These are phyloP conservation scores for Choreutis nemorana DNA, from an alignment of 2,888 invertebrate genomes.

Conservation along the genomic window DNA sequence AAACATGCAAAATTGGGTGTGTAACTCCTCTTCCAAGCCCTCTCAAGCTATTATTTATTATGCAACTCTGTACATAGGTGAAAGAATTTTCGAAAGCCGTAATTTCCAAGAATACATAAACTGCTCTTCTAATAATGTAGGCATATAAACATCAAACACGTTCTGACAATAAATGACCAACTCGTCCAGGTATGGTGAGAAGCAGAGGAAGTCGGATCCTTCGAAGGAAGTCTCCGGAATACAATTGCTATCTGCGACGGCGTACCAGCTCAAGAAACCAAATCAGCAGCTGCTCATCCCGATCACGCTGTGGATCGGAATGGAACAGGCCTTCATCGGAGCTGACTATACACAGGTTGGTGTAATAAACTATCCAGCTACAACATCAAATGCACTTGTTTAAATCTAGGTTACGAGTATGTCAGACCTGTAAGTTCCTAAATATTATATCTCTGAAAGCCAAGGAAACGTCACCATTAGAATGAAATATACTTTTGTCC, in stretches of 20 bases:
- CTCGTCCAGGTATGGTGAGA: slow-evolving; percentile 88
- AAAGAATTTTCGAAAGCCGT: too few species aligned
- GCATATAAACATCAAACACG: too few species aligned
- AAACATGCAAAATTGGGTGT: too few species aligned
- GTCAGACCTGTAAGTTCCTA: not conserved
- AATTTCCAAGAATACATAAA: too few species aligned
- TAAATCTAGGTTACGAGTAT: not conserved
- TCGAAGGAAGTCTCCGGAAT: slow-evolving; percentile 77
- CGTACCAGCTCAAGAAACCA: slow-evolving; percentile 88
- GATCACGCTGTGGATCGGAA: slow-evolving; percentile 95
- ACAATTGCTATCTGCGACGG: slow-evolving; percentile 86
- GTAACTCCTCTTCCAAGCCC: too few species aligned
- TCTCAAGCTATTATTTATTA: too few species aligned
- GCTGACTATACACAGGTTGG: slow-evolving; percentile 86
- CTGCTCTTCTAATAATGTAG: too few species aligned
- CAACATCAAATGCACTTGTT: not conserved
- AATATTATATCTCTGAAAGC: not conserved
- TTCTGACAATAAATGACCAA: too few species aligned
- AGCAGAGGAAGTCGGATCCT: slow-evolving; percentile 78
- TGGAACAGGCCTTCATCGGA: slow-evolving; percentile 97
- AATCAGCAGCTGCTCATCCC: slow-evolving; percentile 94
- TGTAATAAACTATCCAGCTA: not conserved
- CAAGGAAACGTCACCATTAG: too few species aligned
- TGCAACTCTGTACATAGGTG: too few species aligned
- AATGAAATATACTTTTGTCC: not conserved